Evolutionary conservation across 2,797 vertebrate genomes (phyloP).

Genomic region (Avahi laniger): DNA sequence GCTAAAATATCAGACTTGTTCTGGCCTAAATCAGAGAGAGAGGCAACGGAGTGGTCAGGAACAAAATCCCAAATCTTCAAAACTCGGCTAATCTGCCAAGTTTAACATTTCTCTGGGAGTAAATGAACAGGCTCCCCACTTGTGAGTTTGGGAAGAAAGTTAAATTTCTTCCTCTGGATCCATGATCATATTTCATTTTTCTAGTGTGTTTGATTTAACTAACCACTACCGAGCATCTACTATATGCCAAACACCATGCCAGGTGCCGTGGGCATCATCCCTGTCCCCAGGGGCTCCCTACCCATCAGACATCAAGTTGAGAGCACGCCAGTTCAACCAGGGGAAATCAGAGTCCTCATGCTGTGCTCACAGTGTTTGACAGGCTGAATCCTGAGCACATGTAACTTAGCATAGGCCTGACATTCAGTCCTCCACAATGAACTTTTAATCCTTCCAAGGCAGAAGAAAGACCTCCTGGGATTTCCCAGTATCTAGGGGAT

Average conservation of each 20-base stretch:
- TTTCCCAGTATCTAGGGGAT: background rate
- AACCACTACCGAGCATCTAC: background rate
- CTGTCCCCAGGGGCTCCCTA: background rate
- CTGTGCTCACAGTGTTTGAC: background rate
- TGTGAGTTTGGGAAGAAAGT: conserved; percentile 36
- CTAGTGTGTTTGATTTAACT: background rate
- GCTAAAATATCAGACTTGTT: conserved; percentile 58
- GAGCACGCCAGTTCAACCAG: background rate
- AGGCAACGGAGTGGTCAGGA: conserved; percentile 3
- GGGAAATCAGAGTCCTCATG: background rate
- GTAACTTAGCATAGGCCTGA: background rate
- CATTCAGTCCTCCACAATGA: background rate
- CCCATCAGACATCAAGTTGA: background rate
- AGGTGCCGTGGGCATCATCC: background rate
- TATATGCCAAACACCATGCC: background rate
- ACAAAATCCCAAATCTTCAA: conserved; percentile 40
- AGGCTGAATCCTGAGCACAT: background rate
- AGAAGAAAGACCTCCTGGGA: background rate
- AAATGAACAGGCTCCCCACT: background rate
- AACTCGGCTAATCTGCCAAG: conserved; percentile 31
- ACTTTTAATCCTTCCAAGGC: background rate
- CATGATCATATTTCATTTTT: conserved; percentile 18
- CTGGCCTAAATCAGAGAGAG: conserved; percentile 55
- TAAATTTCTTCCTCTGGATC: background rate
- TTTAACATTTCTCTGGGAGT: conserved; percentile 11